Base-by-base conservation (phyloP, 2,888 invertebrate genomes). In the Subacronicta megacephala region DNA sequence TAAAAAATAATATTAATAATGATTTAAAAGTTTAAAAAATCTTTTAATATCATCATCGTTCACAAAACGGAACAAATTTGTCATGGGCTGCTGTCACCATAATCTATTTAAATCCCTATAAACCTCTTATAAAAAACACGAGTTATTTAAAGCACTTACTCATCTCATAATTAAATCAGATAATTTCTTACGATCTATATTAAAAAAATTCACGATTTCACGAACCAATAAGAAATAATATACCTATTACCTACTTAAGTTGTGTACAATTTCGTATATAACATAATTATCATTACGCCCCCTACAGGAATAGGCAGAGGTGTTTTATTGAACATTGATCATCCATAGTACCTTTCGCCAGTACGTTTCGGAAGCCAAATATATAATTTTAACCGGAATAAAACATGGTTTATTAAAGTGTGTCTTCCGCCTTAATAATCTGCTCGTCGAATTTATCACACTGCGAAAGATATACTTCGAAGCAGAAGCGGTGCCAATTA, bases 401-500 rank as follows among this genome's bases (percentile, higher is more conserved):
- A 26, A 10, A 26, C 9, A 3, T 10, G 26, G 26, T 2, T 26
- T 10, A 26, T 26, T 26, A 26, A 26, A 10, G 47, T 50, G 40
- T 20, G 18, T 12, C 20, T 54, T 16, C 46, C 40, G 35, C 45
- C 38, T 46, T 65, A 55, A 52, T 62, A 62, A 69, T 62, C 31
- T 58, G 31, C 7, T 67, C 55, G 38, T 56, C 45, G 42, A 58
- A 67, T 75, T 60, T 62, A 71, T 63, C 60, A 67, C 57, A 65
- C 63, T 37, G 45, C 62, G 51, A 69, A 73, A 54, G 70, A 63
- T 52, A 53, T 38, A 51, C 62, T 51, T 66, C 80, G 80, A 81
- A 72, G 57, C 73, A 78, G 73, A 77, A 81, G 80, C 77, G 76
- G 68, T 77, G 82, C 89, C 88, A 91, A 92, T 92, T 92, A 92